phyloP scores from a whole-genome alignment of 1,140 invertebrate genomes.

The Caenorhabditis briggsae region DNA sequence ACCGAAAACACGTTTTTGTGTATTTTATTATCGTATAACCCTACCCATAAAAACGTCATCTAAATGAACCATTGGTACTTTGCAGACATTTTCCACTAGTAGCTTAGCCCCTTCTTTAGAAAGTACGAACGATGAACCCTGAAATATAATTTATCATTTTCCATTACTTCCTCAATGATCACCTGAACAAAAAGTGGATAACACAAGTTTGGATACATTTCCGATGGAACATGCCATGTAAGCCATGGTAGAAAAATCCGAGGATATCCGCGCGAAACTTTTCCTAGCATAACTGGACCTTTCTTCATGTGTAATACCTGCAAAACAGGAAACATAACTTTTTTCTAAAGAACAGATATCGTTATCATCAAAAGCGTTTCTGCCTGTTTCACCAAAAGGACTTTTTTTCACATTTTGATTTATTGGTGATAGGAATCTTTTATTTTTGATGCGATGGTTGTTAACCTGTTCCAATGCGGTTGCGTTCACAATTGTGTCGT shows the following conservation, averaged over 20 bases:
- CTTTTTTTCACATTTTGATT: not conserved
- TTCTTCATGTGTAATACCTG: slow-evolving; percentile 38
- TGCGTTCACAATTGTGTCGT: slow-evolving; percentile 78
- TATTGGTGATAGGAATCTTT: not conserved
- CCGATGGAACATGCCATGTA: slow-evolving; percentile 74
- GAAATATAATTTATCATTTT: slow-evolving; percentile 27
- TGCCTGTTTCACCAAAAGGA: not conserved
- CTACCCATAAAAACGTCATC: slow-evolving; percentile 76
- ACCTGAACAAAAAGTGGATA: slow-evolving; percentile 77
- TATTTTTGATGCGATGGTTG: not conserved
- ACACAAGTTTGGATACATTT: slow-evolving; percentile 74
- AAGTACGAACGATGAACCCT: slow-evolving; percentile 76
- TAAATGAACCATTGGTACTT: slow-evolving; percentile 75
- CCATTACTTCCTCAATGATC: not conserved
- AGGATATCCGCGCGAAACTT: slow-evolving; percentile 77
- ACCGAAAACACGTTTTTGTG: no score
- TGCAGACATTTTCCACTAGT: slow-evolving; percentile 72
- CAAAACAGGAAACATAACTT: not conserved
- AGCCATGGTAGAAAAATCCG: slow-evolving; percentile 76
- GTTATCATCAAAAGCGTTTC: not conserved
- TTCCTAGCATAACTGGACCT: slow-evolving; percentile 71
- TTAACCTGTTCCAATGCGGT: slow-evolving; percentile 70
- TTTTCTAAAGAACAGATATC: not conserved
- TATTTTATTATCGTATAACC: not conserved
- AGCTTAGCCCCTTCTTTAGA: slow-evolving; percentile 65